Conservation (phyloP, 2,113 vertebrate species). For the Gavialis gangeticus region DNA sequence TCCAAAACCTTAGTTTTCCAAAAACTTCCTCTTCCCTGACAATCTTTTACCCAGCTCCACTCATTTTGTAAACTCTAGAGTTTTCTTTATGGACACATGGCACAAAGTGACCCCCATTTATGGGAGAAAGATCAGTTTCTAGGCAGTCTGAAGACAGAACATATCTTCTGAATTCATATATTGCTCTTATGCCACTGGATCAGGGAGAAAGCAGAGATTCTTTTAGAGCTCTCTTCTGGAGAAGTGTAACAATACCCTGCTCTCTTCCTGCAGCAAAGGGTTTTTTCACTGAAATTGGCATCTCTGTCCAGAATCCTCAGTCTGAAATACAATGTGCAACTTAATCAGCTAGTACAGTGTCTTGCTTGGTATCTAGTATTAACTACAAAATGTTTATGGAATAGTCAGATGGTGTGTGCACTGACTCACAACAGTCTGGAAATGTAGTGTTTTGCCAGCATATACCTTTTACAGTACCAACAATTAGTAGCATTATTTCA, state of each 20-base stretch:
- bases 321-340: slow-evolving; percentile 59
- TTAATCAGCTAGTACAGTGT: slow-evolving; percentile 71
- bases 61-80: neutral
- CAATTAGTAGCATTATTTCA: slow-evolving; percentile 20
- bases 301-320: slow-evolving; percentile 40
- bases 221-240: slow-evolving; percentile 57
- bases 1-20: neutral
- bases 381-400: slow-evolving; percentile 19
- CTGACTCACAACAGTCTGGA: slow-evolving; percentile 34
- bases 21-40: neutral
- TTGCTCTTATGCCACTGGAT: neutral
- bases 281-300: slow-evolving; percentile 62
- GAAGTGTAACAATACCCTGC: slow-evolving; percentile 47
- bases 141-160: neutral
- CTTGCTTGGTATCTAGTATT: slow-evolving; percentile 48
- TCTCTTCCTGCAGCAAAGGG: slow-evolving; percentile 40
- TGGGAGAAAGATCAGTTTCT: neutral
- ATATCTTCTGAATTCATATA: neutral
- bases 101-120: neutral
- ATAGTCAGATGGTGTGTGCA: slow-evolving; percentile 40
- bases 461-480: slow-evolving; percentile 55
- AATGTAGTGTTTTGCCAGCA: slow-evolving; percentile 54
- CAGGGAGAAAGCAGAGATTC: slow-evolving; percentile 11
- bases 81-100: neutral
- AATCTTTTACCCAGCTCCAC: neutral